Percentiles rank a stretch among this genome's conserved stretches.
Conservation (phyloP, 2,888 invertebrate species). For the Clitarchus hookeri region DNA sequence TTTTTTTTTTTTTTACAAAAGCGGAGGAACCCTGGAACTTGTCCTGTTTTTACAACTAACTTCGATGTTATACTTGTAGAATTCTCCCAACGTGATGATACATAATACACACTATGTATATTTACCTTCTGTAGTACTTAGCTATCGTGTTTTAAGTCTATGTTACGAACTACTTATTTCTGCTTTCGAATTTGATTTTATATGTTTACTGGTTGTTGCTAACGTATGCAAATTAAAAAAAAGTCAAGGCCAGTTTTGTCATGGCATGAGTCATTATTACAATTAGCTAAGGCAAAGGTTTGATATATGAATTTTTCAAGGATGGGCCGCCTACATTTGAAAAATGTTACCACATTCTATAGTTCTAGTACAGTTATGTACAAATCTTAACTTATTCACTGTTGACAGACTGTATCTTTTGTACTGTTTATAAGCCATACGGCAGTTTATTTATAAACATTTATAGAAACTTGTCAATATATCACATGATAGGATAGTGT, state of each 20-base stretch:
- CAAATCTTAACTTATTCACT: not conserved
- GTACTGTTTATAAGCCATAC: not conserved
- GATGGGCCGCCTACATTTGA: not conserved
- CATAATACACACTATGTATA: too few relatives aligned
- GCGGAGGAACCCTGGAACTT: too few relatives aligned
- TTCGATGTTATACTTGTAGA: too few relatives aligned
- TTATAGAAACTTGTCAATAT: not conserved
- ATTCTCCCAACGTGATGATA: too few relatives aligned
- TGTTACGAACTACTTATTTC: too few relatives aligned
- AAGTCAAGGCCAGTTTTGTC: not conserved
- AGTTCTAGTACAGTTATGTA: not conserved
- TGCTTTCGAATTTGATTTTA: too few relatives aligned
- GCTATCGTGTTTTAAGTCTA: too few relatives aligned
- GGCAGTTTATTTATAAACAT: not conserved
- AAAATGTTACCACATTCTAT: not conserved
- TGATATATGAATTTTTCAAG: not conserved
- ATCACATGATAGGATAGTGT: not conserved
- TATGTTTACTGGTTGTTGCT: too few relatives aligned
- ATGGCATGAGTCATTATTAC: not conserved
- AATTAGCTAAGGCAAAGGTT: not conserved
- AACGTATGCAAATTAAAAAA: not conserved
- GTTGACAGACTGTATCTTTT: not conserved
- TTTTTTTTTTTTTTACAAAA: too few relatives aligned
- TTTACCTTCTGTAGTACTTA: too few relatives aligned
- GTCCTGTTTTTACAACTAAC: too few relatives aligned